A percentile compares a stretch with the other conserved stretches of the same genome.
Evolutionary conservation across 2,113 vertebrate genomes (phyloP).

Genomic region (Cynocephalus volans): DNA sequence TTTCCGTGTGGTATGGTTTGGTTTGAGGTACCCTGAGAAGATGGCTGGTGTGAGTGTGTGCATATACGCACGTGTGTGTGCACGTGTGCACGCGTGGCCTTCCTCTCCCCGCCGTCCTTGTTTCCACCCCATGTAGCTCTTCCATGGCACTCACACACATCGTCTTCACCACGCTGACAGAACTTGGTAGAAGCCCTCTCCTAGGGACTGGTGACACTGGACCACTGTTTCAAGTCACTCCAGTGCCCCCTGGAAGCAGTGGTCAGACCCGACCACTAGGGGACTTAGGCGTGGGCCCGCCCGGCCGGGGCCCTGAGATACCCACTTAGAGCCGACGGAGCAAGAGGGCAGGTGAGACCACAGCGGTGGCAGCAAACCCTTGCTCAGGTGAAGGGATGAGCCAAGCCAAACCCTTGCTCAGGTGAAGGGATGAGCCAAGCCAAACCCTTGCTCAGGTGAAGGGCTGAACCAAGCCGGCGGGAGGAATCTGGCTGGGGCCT

Average conservation of each 20-base stretch:
- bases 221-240: background rate
- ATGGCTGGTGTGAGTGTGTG: background rate
- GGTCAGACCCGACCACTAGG: background rate
- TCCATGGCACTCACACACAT: background rate
- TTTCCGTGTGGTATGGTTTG: background rate
- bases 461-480: too few species aligned
- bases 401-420: background rate
- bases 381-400: background rate
- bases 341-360: background rate
- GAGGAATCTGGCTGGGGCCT: accelerated
- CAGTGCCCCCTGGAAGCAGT: too few species aligned
- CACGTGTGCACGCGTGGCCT: background rate
- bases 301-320: background rate
- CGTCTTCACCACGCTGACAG: background rate
- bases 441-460: background rate
- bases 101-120: background rate
- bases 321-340: background rate
- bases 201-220: background rate
- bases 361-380: background rate
- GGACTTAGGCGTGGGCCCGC: too few species aligned
- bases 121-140: background rate
- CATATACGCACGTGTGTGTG: too few species aligned
- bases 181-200: background rate
- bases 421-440: background rate
- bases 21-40: background rate